These are phyloP conservation scores for Psilopogon haemacephalus DNA, from an alignment of 2,113 vertebrate genomes.

Conservation along the genomic window DNA sequence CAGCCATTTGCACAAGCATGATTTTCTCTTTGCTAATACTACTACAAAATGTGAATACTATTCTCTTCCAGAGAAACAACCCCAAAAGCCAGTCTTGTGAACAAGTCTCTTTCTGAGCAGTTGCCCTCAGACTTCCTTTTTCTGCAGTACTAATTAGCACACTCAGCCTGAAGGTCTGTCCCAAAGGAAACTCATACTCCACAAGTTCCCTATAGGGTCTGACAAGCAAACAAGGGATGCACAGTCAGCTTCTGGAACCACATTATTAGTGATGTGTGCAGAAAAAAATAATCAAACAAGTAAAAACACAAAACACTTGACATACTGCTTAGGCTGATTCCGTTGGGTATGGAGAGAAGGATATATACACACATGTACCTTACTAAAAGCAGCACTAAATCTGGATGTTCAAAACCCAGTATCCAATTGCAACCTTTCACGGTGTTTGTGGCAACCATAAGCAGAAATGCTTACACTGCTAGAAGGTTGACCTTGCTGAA, in stretches of 20 bases:
- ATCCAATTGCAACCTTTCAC: background rate
- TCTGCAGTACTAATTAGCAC: slow-evolving; percentile 25
- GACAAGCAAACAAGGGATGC: background rate
- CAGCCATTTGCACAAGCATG: background rate
- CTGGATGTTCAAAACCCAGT: background rate
- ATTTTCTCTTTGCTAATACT: background rate
- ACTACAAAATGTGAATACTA: background rate
- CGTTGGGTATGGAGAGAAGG: background rate
- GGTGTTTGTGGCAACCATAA: background rate
- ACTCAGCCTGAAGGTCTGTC: slow-evolving; percentile 9
- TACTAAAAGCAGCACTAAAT: background rate
- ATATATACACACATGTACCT: background rate
- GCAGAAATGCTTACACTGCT: background rate
- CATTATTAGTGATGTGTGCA: background rate
- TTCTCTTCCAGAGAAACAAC: background rate
- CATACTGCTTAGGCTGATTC: background rate
- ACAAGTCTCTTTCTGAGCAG: slow-evolving; percentile 19
- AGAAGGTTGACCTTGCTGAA: background rate
- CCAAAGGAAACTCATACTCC: slow-evolving; percentile 21
- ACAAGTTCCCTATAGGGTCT: background rate
- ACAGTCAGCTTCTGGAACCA: background rate
- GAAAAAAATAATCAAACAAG: no score
- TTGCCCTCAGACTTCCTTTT: slow-evolving; percentile 1
- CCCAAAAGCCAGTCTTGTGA: background rate
- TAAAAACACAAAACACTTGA: background rate